Base-by-base conservation (phyloP, 2,797 vertebrate genomes). In the Vespertilio murinus region DNA sequence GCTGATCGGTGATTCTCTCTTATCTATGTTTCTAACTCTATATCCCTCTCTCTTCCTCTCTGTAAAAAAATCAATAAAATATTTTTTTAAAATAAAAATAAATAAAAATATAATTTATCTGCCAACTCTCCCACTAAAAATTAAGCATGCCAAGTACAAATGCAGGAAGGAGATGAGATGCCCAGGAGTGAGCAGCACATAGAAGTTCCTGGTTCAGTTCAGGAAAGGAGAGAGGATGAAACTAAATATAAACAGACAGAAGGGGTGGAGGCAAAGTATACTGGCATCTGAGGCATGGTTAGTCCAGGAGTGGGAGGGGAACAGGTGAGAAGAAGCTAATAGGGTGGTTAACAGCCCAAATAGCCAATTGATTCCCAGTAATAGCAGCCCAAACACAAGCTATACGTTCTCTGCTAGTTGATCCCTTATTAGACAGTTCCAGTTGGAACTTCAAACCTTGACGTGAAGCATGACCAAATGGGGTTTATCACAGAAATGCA, bases 51-150 rank as follows among this genome's bases (percentile, higher is more conserved):
- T n/a, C n/a, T n/a, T n/a, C n/a, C n/a, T n/a, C n/a, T n/a, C n/a
- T n/a, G n/a, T n/a, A n/a, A n/a, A n/a, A n/a, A n/a, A n/a, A n/a
- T n/a, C n/a, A n/a, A n/a, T n/a, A n/a, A n/a, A n/a, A n/a, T n/a
- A n/a, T n/a, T n/a, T n/a, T n/a, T n/a, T n/a, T n/a, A n/a, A n/a
- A n/a, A n/a, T n/a, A n/a, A n/a, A n/a, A n/a, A n/a, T n/a, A n/a
- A n/a, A n/a, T 79, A 25, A 70, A 96, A 95, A 84, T 49, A 90
- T 22, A 70, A 93, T 71, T 59, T 88, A 89, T 40, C 17, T 35
- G 70, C 83, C 54, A 54, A 83, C 9, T 83, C 30, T 93, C 54
- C 52, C 65, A 67, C 25, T 74, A 79, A 80, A 87, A 80, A 85
- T 54, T 91, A 74, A 69, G 71, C 52, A 59, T 78, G 20, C 18